Percentiles rank a stretch among this genome's conserved stretches.
Evolutionary conservation across 2,888 invertebrate genomes (phyloP).

Genomic region (Mechanitis messenoides): DNA sequence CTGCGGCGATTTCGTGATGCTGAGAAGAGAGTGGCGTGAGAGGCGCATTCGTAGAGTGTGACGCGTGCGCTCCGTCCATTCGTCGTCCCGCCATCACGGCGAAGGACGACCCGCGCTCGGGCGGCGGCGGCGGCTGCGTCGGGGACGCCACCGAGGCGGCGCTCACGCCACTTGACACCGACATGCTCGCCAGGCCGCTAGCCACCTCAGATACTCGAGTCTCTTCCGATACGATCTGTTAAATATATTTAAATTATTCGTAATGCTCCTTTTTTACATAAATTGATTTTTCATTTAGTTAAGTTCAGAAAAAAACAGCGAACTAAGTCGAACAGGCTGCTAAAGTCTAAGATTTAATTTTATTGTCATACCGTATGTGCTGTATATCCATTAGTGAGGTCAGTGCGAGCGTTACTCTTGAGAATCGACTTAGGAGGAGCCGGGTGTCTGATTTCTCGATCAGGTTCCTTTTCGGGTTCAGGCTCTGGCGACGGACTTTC

Average conservation of each 20-base stretch:
- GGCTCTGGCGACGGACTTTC: slow-evolving; percentile 29
- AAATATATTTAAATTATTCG: neutral
- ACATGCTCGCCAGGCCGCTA: slow-evolving; percentile 31
- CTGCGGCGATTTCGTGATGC: slow-evolving; percentile 54
- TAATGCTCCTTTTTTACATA: neutral
- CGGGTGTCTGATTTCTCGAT: slow-evolving; percentile 40
- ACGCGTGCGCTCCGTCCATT: slow-evolving; percentile 36
- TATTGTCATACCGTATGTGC: slow-evolving; percentile 36
- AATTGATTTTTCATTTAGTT: too few species aligned
- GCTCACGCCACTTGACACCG: slow-evolving; percentile 21
- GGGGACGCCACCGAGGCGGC: slow-evolving; percentile 15
- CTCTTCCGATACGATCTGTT: slow-evolving; percentile 38
- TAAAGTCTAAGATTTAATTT: neutral
- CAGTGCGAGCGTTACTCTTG: slow-evolving; percentile 59
- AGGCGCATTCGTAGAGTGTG: slow-evolving; percentile 55
- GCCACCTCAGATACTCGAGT: slow-evolving; percentile 39
- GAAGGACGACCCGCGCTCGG: slow-evolving; percentile 92
- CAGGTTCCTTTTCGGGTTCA: slow-evolving; percentile 21
- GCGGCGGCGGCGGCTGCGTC: slow-evolving; percentile 81
- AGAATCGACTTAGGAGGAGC: slow-evolving; percentile 68
- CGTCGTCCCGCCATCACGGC: slow-evolving; percentile 83
- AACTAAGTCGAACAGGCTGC: too few species aligned
- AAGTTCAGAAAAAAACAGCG: too few species aligned
- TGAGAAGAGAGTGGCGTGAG: slow-evolving; percentile 30
- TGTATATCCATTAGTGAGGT: slow-evolving; percentile 59